Percentiles rank a stretch among this genome's conserved stretches.
phyloP scores from a whole-genome alignment of 2,888 invertebrate genomes.

The Ferrisia virgata region DNA sequence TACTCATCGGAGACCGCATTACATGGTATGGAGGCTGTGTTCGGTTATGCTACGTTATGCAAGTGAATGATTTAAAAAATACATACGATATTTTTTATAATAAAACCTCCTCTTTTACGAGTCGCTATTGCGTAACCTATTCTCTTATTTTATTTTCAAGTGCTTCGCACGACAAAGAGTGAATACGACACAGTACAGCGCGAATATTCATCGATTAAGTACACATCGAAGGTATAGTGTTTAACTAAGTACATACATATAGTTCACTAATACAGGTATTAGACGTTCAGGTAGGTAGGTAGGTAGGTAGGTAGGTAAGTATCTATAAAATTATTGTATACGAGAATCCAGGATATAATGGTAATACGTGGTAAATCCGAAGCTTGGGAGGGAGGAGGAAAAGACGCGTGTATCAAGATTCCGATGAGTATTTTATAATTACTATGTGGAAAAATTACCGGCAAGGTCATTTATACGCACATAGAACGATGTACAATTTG shows the following conservation, averaged over 20 bases:
- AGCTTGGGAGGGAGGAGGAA: not conserved
- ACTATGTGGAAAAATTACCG: conserved; percentile 9
- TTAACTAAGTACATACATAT: not conserved
- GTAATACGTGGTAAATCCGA: no score
- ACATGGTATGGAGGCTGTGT: not conserved
- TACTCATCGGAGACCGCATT: not conserved
- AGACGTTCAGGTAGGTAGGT: no score
- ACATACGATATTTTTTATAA: not conserved
- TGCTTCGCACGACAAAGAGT: not conserved
- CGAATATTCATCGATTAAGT: not conserved
- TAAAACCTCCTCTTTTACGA: not conserved
- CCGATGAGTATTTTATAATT: conserved; percentile 9
- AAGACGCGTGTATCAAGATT: not conserved
- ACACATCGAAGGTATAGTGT: no score
- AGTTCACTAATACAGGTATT: not conserved
- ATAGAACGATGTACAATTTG: not conserved
- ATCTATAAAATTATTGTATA: not conserved
- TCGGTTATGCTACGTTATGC: not conserved
- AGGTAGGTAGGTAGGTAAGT: no score
- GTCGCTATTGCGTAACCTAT: not conserved
- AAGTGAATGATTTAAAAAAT: not conserved
- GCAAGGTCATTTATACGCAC: not conserved
- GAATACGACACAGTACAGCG: not conserved
- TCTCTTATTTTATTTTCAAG: not conserved
- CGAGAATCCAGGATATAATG: not conserved